These are phyloP conservation scores for Salmo trutta DNA, from an alignment of 2,797 vertebrate genomes.

Conservation along the genomic window DNA sequence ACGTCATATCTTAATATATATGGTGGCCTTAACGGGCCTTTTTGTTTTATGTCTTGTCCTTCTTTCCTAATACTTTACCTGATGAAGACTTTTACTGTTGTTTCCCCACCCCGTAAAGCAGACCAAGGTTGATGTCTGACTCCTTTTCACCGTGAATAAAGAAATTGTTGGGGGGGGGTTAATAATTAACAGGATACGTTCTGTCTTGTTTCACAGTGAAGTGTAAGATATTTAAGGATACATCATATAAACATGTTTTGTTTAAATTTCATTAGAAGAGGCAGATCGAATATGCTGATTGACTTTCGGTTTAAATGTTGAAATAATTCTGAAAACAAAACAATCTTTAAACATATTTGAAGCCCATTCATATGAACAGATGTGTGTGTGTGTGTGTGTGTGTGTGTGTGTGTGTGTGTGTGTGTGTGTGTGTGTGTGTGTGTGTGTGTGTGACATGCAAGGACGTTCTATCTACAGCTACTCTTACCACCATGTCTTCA, in stretches of 20 bases:
- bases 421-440: background rate
- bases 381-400: background rate
- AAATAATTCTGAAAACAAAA: background rate
- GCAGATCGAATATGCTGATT: constrained; percentile 44
- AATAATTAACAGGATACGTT: constrained; percentile 46
- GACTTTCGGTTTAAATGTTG: background rate
- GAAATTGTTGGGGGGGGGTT: background rate
- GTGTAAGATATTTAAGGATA: background rate
- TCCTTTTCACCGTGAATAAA: background rate
- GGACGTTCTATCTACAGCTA: background rate
- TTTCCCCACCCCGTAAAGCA: constrained; percentile 13
- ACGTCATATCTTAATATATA: constrained; percentile 44
- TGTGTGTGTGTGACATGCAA: background rate
- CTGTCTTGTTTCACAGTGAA: constrained; percentile 46
- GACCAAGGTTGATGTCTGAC: background rate
- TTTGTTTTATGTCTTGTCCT: constrained; percentile 54
- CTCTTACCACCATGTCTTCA: background rate
- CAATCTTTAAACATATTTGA: too few species aligned
- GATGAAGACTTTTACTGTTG: constrained; percentile 6
- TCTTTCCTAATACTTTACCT: constrained; percentile 30
- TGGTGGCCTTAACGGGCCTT: constrained; percentile 44
- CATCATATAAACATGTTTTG: background rate
- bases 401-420: background rate
- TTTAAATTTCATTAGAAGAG: constrained; percentile 47
- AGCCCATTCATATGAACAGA: background rate